Conservation (phyloP, 2,113 vertebrate genomes). For the Gobius niger region DNA sequence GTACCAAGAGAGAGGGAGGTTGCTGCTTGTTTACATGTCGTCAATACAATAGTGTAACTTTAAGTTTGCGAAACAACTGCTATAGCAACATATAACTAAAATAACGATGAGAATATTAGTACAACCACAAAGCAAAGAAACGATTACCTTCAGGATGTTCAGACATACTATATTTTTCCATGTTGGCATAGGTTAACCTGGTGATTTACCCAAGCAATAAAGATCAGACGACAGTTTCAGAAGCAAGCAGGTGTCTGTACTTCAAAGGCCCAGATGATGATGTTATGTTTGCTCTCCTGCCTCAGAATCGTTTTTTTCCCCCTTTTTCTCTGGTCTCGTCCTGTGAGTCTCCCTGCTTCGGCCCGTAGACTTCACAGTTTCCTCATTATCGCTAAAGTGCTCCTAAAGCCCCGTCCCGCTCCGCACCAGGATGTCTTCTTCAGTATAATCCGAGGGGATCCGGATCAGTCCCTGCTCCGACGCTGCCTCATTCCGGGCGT, state of each 20-base stretch:
- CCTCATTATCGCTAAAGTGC: constrained; percentile 79
- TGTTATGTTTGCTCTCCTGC: constrained; percentile 62
- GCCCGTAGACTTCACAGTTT: constrained; percentile 55
- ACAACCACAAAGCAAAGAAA: no score
- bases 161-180: constrained; percentile 18
- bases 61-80: no score
- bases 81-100: no score
- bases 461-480: constrained; percentile 70
- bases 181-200: constrained; percentile 49
- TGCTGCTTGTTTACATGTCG: no score
- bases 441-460: constrained; percentile 76
- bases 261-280: constrained; percentile 69
- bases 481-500: constrained; percentile 71
- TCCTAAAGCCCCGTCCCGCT: constrained; percentile 77
- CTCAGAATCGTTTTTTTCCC: constrained; percentile 18
- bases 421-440: constrained; percentile 73
- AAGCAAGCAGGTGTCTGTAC: constrained; percentile 68
- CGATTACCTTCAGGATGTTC: no score
- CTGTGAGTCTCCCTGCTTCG: constrained; percentile 39
- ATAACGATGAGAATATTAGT: no score
- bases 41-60: no score
- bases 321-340: constrained; percentile 31
- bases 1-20: no score
- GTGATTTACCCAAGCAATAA: constrained; percentile 51
- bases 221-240: constrained; percentile 61